Base-by-base conservation (phyloP, 2,797 vertebrate genomes). In the Chrysocyon brachyurus region DNA sequence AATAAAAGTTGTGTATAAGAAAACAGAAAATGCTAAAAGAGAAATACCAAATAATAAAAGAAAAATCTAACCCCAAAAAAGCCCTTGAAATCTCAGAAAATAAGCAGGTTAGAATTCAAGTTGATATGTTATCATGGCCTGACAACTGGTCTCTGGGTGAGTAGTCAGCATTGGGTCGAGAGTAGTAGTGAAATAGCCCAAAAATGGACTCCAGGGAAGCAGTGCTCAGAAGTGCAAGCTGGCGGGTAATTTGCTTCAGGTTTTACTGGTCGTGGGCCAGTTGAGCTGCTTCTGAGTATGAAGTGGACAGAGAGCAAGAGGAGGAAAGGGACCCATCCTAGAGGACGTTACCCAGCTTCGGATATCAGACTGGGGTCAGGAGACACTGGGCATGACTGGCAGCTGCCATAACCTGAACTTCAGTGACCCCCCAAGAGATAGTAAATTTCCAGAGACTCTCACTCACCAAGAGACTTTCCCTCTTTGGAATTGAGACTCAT, bases 81-180 rank as follows among this genome's bases (percentile, higher is more conserved):
- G 33, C n/a, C 66, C 19, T 79, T 70, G 21, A 40, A 49, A 94
- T 94, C 81, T 91, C 75, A 73, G 83, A 40, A 91, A 81, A 83
- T 12, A 82, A 85, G 3, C 3, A 75, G 31, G 6, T 64, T 56
- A 70, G 26, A 81, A 85, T 96, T 83, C 24, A 85, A 79, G 22
- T 19, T 68, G 66, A 91, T 91, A 91, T 66, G 17, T 31, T 59
- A 8, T 52, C n/a, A 22, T 1, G 0, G 28, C 28, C 79, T 86
- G 49, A 66, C 8, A 12, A 2, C 52, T 56, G 5, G 16, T 57
- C 77, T 85, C 75, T 57, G 40, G n/a, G 64, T 46, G 26, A 81
- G 33, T 15, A 57, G 63, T 63, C 22, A 81, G 33, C 7, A 3
- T 7, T 56, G 31, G 21, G 19, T 86, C 46, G 87, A n/a, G 3